Evolutionary conservation across 2,888 invertebrate species (phyloP).

Genomic region (Latrodectus hesperus): DNA sequence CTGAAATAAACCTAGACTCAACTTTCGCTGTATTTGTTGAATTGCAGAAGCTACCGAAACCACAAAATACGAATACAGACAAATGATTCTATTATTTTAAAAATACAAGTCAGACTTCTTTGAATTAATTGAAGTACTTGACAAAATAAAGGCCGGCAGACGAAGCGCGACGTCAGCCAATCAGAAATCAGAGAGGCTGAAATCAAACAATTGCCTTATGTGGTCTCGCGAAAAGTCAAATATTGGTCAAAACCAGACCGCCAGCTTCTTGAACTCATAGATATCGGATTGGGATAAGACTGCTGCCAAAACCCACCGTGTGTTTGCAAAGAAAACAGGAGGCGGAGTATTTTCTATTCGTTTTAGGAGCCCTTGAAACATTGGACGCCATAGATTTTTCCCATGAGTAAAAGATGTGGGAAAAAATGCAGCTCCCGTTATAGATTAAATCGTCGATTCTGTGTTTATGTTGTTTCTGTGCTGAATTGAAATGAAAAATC

Average conservation of each 20-base stretch:
- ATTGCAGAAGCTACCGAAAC: no score
- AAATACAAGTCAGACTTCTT: conserved; percentile 21
- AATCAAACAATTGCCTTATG: conserved; percentile 37
- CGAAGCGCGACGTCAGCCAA: conserved; percentile 26
- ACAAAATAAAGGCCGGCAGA: conserved; percentile 17
- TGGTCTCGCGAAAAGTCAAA: conserved; percentile 53
- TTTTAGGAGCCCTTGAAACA: conserved; percentile 45
- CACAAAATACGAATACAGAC: no score
- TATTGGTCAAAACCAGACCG: conserved; percentile 49
- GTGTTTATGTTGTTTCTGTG: conserved; percentile 31
- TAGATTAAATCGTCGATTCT: conserved; percentile 48
- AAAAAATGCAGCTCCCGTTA: neutral
- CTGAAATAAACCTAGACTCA: no score
- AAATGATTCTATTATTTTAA: conserved; percentile 43
- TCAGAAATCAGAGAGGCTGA: conserved; percentile 32
- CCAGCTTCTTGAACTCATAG: conserved; percentile 20
- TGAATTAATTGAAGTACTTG: conserved; percentile 32
- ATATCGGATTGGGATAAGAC: conserved; percentile 38
- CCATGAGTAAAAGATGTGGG: conserved; percentile 1
- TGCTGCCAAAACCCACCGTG: neutral
- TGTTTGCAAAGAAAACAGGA: conserved; percentile 60
- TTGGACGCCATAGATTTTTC: conserved; percentile 42
- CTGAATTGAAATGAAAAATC: conserved; percentile 50
- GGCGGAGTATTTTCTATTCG: conserved; percentile 30
- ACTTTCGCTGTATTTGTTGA: no score